These are phyloP conservation scores for Drosophila arawakana DNA, from an alignment of 1,140 invertebrate species.

Conservation along the genomic window DNA sequence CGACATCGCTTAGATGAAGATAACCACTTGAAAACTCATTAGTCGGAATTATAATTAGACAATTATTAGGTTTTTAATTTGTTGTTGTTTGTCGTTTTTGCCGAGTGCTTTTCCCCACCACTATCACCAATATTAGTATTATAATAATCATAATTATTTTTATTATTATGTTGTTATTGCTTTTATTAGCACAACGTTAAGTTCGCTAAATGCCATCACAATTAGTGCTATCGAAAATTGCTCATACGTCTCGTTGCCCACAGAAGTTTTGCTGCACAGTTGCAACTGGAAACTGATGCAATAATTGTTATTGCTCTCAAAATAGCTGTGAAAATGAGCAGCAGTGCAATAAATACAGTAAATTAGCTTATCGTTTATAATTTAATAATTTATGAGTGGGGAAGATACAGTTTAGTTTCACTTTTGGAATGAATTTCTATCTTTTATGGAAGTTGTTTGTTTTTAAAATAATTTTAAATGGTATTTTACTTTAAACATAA, in stretches of 20 bases:
- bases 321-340: background rate
- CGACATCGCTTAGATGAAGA: constrained; percentile 50
- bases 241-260: constrained; percentile 27
- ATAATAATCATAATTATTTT: constrained; percentile 39
- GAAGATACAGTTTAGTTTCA: no score
- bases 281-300: background rate
- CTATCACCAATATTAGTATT: constrained; percentile 18
- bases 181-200: constrained; percentile 10
- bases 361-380: background rate
- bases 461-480: no score
- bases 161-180: constrained; percentile 22
- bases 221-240: constrained; percentile 35
- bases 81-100: constrained; percentile 25
- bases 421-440: no score
- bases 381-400: no score
- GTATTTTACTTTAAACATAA: no score
- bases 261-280: background rate
- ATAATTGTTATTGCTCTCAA: constrained; percentile 9
- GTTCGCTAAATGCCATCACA: constrained; percentile 8
- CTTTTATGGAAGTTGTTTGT: no score
- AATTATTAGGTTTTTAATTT: constrained; percentile 75
- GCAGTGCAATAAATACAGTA: background rate
- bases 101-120: background rate
- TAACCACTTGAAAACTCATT: constrained; percentile 80
- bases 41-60: constrained; percentile 78